A percentile compares a stretch with the other conserved stretches of the same genome.
phyloP scores from a whole-genome alignment of 2,888 invertebrate species.

The Saturnia japonica region DNA sequence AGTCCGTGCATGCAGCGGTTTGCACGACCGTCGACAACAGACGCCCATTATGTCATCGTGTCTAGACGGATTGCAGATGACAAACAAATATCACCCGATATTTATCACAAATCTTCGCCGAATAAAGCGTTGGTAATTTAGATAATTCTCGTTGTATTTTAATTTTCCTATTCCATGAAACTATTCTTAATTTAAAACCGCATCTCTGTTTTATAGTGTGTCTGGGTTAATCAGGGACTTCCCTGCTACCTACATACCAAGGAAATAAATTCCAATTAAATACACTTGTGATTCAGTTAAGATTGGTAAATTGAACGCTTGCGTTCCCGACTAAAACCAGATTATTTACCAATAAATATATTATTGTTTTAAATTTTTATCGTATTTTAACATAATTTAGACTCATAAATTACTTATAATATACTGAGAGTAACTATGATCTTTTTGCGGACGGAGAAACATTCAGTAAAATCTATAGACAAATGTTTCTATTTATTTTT shows the following conservation, averaged over 20 bases:
- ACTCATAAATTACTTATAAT: too few relatives aligned
- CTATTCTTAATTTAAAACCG: not conserved
- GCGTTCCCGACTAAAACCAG: too few relatives aligned
- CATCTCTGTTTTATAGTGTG: not conserved
- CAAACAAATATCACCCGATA: conserved; percentile 40
- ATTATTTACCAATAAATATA: too few relatives aligned
- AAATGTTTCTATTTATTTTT: too few relatives aligned
- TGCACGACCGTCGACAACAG: conserved; percentile 27
- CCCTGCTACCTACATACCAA: too few relatives aligned
- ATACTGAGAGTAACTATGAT: too few relatives aligned
- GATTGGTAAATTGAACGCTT: not conserved
- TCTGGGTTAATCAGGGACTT: not conserved
- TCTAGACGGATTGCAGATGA: conserved; percentile 45
- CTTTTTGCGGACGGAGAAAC: too few relatives aligned
- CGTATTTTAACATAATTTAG: too few relatives aligned
- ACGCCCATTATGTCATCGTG: conserved; percentile 57
- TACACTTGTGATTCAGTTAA: not conserved
- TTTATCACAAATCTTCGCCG: conserved; percentile 35
- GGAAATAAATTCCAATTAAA: not conserved
- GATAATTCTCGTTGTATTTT: conserved; percentile 20
- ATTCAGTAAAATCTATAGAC: too few relatives aligned
- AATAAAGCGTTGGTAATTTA: conserved; percentile 23
- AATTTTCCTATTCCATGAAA: not conserved
- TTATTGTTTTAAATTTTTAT: too few relatives aligned
- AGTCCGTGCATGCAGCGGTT: conserved; percentile 6